Percentiles rank a stretch among this genome's conserved stretches.
phyloP scores from a whole-genome alignment of 2,113 vertebrate genomes.

The Recurvirostra avosetta region DNA sequence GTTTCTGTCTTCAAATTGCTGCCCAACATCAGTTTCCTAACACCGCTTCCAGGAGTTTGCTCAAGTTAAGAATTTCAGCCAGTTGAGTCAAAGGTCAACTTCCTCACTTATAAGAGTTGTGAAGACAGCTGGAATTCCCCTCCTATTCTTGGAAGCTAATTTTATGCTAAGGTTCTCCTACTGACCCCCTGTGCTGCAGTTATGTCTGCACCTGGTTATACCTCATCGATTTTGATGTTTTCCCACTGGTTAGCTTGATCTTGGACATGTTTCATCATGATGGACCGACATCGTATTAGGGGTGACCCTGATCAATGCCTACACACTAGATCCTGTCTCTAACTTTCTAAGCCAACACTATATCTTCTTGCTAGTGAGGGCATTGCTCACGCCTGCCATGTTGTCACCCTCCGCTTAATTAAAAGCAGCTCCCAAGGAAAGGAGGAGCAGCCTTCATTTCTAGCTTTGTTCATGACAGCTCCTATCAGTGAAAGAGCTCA shows the following conservation, averaged over 20 bases:
- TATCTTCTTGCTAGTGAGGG: background rate
- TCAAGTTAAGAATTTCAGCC: background rate
- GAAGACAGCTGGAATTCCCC: background rate
- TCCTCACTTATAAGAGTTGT: background rate
- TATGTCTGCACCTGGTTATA: background rate
- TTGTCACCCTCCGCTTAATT: background rate
- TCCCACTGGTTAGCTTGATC: background rate
- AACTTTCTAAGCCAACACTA: background rate
- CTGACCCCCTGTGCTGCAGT: background rate
- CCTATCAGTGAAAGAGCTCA: background rate
- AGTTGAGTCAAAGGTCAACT: background rate
- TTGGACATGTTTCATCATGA: background rate
- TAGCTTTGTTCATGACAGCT: background rate
- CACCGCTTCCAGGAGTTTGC: accelerated
- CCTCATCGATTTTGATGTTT: background rate
- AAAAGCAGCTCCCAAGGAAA: background rate
- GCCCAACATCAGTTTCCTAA: background rate
- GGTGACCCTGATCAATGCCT: background rate
- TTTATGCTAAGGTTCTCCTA: background rate
- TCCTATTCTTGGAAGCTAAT: background rate
- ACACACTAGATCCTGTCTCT: background rate
- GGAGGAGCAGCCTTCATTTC: background rate
- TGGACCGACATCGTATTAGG: too few species aligned
- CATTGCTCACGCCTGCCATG: background rate
- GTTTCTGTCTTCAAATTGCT: background rate